phyloP scores from a whole-genome alignment of 2,797 vertebrate species.

The Darevskia mixta region DNA sequence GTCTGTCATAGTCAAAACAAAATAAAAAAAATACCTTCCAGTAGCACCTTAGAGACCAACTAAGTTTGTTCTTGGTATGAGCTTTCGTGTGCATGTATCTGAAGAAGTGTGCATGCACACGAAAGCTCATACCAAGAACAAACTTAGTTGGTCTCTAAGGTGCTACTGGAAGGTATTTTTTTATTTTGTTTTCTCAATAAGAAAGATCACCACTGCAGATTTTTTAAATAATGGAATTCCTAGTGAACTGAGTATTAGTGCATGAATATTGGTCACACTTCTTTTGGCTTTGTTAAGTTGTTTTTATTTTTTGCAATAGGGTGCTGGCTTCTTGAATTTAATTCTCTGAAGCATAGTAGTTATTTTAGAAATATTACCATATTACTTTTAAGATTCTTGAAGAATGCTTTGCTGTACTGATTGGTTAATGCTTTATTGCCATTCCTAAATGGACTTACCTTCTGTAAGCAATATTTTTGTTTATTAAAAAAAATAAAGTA shows the following conservation, averaged over 20 bases:
- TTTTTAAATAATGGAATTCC: neutral
- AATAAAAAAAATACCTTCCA: no score
- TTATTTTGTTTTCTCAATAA: no score
- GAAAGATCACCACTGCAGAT: conserved; percentile 52
- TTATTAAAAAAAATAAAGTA: conserved; percentile 59
- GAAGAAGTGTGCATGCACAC: no score
- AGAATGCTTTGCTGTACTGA: conserved; percentile 19
- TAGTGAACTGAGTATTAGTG: neutral
- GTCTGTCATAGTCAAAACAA: no score
- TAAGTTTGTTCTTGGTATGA: no score
- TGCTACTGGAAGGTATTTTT: no score
- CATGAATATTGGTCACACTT: neutral
- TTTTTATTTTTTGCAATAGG: neutral
- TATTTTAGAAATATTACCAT: conserved; percentile 34
- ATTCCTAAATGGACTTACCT: conserved; percentile 49
- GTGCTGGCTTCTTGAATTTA: conserved; percentile 49
- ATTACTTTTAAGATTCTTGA: conserved; percentile 18
- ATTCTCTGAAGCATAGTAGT: conserved; percentile 33
- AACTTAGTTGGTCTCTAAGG: no score
- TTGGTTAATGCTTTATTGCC: conserved; percentile 40
- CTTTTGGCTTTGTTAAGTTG: neutral
- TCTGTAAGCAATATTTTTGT: conserved; percentile 49
- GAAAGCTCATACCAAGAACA: no score
- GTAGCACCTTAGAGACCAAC: no score
- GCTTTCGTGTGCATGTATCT: no score